A percentile compares a stretch with the other conserved stretches of the same genome.
These are phyloP conservation scores for Smithornis capensis DNA, from an alignment of 2,113 vertebrate genomes.

Conservation along the genomic window DNA sequence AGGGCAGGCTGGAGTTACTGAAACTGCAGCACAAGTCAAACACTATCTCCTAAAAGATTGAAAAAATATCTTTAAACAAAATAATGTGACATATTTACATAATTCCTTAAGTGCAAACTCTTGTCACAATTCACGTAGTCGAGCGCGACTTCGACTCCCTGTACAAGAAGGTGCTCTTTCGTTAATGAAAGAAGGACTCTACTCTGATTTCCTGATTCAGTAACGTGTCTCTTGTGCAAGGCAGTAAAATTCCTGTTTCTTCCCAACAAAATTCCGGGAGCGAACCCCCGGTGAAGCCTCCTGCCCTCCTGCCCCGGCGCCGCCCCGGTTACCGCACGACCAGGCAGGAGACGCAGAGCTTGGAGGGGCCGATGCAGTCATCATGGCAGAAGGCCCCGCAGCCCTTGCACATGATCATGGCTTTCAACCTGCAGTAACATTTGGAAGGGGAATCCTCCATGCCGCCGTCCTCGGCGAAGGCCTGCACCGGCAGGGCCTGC, in stretches of 20 bases:
- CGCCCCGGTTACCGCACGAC: slow-evolving; percentile 84
- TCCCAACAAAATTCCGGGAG: slow-evolving; percentile 22
- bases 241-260: slow-evolving; percentile 57
- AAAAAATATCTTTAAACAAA: slow-evolving; percentile 75
- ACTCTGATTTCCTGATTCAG: slow-evolving; percentile 71
- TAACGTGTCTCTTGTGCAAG: slow-evolving; percentile 65
- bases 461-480: slow-evolving; percentile 80
- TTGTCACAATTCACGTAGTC: slow-evolving; percentile 82
- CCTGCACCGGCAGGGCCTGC: slow-evolving; percentile 82
- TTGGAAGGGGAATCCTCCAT: slow-evolving; percentile 88
- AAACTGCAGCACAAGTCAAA: slow-evolving; percentile 59
- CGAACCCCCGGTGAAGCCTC: background rate
- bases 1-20: slow-evolving; percentile 29
- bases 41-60: slow-evolving; percentile 66
- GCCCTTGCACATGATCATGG: slow-evolving; percentile 99
- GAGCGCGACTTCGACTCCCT: slow-evolving; percentile 70
- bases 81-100: slow-evolving; percentile 82
- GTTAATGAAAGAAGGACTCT: slow-evolving; percentile 63
- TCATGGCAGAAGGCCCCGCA: slow-evolving; percentile 98
- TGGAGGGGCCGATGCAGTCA: slow-evolving; percentile 96
- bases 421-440: slow-evolving; percentile 97
- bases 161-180: slow-evolving; percentile 82
- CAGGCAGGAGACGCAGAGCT: slow-evolving; percentile 96
- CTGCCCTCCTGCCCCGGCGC: rapidly evolving
- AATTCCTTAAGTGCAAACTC: slow-evolving; percentile 88